Evolutionary conservation across 1,140 invertebrate species (phyloP), one percentile per base, ranked within the genome.

Genomic region (Papilio dardanus): DNA sequence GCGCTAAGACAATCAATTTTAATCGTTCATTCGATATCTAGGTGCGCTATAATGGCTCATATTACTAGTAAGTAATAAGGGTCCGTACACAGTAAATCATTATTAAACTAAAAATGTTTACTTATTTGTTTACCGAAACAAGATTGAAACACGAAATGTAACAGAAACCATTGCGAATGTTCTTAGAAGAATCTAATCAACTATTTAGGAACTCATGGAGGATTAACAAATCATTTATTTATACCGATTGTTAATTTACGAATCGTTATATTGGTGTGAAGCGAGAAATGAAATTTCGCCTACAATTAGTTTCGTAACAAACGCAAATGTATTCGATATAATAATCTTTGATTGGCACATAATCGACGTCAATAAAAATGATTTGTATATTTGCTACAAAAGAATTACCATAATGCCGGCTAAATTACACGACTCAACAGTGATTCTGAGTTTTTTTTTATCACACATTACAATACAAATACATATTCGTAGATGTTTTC

Each of bases 1-100:
- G 54, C 16, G 24, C 54, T 62, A 30, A 46, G 68, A 71, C 40
- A 71, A 71, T 71, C 68, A 71, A 71, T 71, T 71, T 71, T 71
- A 71, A 71, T 71, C 40, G 68, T 71, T 71, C 68, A 62, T 62
- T 62, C 24, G 54, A 62, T 62, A 62, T 62, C 54, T 62, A 12
- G 54, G 54, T 62, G 68, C 42, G 68, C 40, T 40, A 50, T 42
- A 71, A 71, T 71, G 21, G 42, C 40, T 40, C 68, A 33, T 67
- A 16, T 67, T 67, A 67, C 16, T 16, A 10, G 5, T 37, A 2
- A 37, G 35, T 16, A 10, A 12, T 37, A 2, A 37, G 35, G 35
- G 35, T 37, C 35, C 35, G 10, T 12, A 12, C 35, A 37, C 35
- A 37, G 10, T 12, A 37, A 37, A 37, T 35, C n/a, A 35, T 2